A percentile compares a stretch with the other conserved stretches of the same genome.
Conservation (phyloP, 2,888 invertebrate genomes). For the Blastobasis adustella region DNA sequence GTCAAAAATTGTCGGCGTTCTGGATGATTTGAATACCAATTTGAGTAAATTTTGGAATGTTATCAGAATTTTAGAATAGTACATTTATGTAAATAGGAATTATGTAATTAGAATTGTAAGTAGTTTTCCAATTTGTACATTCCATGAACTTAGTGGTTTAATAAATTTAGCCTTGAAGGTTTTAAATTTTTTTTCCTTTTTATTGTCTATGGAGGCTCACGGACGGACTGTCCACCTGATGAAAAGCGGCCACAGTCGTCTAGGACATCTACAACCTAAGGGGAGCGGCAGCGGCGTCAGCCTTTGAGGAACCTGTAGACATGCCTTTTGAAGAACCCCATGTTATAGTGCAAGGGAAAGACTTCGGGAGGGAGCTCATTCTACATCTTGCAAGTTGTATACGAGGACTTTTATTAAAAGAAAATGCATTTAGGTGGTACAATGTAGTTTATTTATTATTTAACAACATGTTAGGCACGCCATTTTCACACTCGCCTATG, state of each 20-base stretch:
- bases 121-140: slow-evolving; percentile 16
- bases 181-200: background rate
- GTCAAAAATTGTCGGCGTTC: slow-evolving; percentile 35
- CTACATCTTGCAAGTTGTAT: background rate
- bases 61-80: slow-evolving; percentile 45
- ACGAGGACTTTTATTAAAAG: slow-evolving; percentile 29
- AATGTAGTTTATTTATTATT: slow-evolving; percentile 80
- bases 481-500: slow-evolving; percentile 61
- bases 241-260: no score
- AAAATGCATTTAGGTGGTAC: slow-evolving; percentile 75
- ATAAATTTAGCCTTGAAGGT: background rate
- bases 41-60: slow-evolving; percentile 50
- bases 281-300: no score
- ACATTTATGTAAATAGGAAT: background rate
- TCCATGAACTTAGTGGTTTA: background rate
- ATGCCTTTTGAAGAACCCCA: no score
- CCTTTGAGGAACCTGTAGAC: no score
- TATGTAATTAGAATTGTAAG: background rate
- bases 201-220: no score
- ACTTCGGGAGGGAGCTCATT: no score
- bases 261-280: no score
- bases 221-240: no score
- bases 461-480: slow-evolving; percentile 76
- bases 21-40: slow-evolving; percentile 52
- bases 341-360: no score